A percentile compares a stretch with the other conserved stretches of the same genome.
Conservation (phyloP, 2,888 invertebrate genomes). For the Dermolepida albohirtum region DNA sequence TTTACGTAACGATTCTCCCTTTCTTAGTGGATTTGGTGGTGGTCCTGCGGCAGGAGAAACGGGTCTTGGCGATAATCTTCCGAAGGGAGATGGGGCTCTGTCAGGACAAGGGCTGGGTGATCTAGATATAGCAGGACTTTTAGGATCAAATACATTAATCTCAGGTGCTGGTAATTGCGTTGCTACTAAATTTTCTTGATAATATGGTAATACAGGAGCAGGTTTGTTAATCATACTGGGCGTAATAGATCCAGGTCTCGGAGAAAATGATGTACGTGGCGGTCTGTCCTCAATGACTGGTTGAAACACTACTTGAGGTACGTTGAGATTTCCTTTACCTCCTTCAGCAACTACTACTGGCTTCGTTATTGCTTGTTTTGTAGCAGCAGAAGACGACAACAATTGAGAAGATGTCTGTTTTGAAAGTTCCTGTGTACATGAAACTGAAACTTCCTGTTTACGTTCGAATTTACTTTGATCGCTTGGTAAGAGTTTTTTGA, state of each 20-base stretch:
- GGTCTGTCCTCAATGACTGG: constrained; percentile 70
- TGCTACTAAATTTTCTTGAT: constrained; percentile 82
- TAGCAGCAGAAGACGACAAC: constrained; percentile 8
- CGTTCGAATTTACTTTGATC: constrained; percentile 38
- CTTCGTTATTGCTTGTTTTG: constrained; percentile 49
- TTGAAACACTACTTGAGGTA: constrained; percentile 69
- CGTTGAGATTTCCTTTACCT: constrained; percentile 62
- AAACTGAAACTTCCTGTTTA: constrained; percentile 10
- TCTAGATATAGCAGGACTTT: constrained; percentile 70
- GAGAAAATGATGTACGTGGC: constrained; percentile 67
- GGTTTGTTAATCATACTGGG: constrained; percentile 81
- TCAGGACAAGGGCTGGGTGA: constrained; percentile 73
- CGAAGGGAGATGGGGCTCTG: constrained; percentile 60
- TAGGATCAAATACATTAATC: constrained; percentile 72
- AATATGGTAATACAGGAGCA: constrained; percentile 80
- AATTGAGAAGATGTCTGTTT: background rate
- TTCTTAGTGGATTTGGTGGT: constrained; percentile 74
- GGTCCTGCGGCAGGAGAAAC: constrained; percentile 80
- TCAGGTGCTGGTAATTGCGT: constrained; percentile 73
- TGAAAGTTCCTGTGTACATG: constrained; percentile 27
- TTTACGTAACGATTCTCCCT: constrained; percentile 10
- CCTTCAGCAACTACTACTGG: constrained; percentile 57
- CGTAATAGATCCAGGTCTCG: constrained; percentile 72
- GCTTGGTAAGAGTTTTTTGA: constrained; percentile 46
- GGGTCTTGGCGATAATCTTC: constrained; percentile 64